phyloP scores from a whole-genome alignment of 2,888 invertebrate species.

The Conomelus anceps region DNA sequence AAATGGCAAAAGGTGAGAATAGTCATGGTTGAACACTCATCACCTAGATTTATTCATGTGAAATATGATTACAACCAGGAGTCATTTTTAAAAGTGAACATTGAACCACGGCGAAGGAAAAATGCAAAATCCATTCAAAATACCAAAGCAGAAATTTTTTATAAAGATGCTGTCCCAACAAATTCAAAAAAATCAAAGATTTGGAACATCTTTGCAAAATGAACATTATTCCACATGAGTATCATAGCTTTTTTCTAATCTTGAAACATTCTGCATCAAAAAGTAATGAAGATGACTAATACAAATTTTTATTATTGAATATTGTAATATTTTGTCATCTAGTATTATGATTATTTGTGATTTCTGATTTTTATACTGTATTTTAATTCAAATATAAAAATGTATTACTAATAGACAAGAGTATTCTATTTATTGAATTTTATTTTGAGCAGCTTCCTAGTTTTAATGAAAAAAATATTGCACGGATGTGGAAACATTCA shows the following conservation, averaged over 20 bases:
- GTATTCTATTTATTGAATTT: no score
- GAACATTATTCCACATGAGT: neutral
- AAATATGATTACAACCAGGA: neutral
- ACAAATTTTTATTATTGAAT: no score
- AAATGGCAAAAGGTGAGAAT: neutral
- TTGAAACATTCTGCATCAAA: neutral
- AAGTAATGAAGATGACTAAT: neutral
- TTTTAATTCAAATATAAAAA: no score
- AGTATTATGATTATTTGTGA: no score
- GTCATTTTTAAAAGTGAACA: neutral
- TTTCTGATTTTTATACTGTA: no score
- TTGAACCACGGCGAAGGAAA: neutral
- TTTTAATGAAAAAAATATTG: no score
- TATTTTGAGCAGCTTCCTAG: no score
- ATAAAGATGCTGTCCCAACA: neutral
- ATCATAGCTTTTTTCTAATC: neutral
- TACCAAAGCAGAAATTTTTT: neutral
- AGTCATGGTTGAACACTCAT: neutral
- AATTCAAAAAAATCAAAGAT: neutral
- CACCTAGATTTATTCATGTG: neutral
- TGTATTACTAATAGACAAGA: no score
- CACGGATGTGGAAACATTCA: no score
- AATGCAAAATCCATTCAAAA: neutral
- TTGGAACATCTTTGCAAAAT: neutral
- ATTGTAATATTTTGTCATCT: no score